These are phyloP conservation scores for Chydorus sphaericus DNA, from an alignment of 2,888 invertebrate species.

Conservation along the genomic window DNA sequence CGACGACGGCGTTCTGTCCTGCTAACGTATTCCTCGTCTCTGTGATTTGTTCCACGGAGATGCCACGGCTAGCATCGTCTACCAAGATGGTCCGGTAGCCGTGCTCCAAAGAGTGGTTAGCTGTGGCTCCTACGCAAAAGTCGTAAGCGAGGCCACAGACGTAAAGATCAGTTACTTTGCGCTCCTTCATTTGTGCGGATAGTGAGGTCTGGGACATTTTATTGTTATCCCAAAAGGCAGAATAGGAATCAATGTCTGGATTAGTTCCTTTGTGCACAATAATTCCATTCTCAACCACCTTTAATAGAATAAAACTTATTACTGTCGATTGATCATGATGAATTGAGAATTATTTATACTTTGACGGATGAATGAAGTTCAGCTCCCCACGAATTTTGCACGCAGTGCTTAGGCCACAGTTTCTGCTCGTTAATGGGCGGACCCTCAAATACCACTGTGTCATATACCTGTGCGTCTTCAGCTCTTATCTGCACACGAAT, in stretches of 20 bases:
- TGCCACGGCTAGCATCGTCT: slow-evolving; percentile 82
- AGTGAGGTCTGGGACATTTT: slow-evolving; percentile 75
- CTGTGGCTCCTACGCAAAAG: slow-evolving; percentile 84
- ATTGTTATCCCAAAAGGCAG: slow-evolving; percentile 96
- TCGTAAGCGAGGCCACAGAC: slow-evolving; percentile 91
- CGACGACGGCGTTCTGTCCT: slow-evolving; percentile 62
- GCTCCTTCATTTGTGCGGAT: slow-evolving; percentile 58
- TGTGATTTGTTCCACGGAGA: slow-evolving; percentile 69
- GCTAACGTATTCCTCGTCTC: slow-evolving; percentile 60
- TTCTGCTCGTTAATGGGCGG: slow-evolving; percentile 73
- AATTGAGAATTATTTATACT: slow-evolving; percentile 31
- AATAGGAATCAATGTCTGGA: slow-evolving; percentile 91
- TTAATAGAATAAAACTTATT: slow-evolving; percentile 18
- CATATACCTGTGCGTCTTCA: slow-evolving; percentile 65
- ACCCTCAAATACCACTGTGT: slow-evolving; percentile 83
- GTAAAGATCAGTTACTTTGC: slow-evolving; percentile 78
- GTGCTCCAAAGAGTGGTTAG: slow-evolving; percentile 72
- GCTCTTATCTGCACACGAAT: slow-evolving; percentile 46
- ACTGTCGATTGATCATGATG: not conserved
- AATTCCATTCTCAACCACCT: slow-evolving; percentile 57
- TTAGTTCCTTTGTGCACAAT: slow-evolving; percentile 84
- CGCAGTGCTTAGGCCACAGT: slow-evolving; percentile 91
- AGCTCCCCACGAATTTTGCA: slow-evolving; percentile 89
- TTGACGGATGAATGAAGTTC: slow-evolving; percentile 80
- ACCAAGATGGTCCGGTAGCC: slow-evolving; percentile 78